These are phyloP conservation scores for Ochropleura plecta DNA, from an alignment of 2,888 invertebrate genomes.

Conservation along the genomic window DNA sequence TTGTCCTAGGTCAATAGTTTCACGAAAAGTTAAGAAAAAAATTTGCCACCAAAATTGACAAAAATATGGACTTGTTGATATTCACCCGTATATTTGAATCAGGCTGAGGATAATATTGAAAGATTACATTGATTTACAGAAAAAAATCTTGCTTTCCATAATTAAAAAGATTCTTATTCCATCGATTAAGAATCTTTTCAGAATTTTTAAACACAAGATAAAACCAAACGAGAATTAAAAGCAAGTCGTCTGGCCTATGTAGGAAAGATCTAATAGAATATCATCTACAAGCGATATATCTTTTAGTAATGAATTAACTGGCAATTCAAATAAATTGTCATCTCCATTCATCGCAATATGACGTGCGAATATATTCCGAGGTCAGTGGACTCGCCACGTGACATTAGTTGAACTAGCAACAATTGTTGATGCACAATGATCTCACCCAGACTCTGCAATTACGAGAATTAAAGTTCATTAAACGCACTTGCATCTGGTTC, in stretches of 20 bases:
- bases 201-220: neutral
- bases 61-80: too few relatives aligned
- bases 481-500: constrained; percentile 1
- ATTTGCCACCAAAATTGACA: too few relatives aligned
- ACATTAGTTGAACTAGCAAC: constrained; percentile 48
- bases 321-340: constrained; percentile 32
- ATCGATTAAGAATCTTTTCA: neutral
- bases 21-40: too few relatives aligned
- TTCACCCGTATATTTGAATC: too few relatives aligned
- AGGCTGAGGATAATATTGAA: too few relatives aligned
- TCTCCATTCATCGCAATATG: constrained; percentile 21
- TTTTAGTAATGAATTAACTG: neutral
- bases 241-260: neutral
- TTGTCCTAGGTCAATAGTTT: too few relatives aligned
- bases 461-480: constrained; percentile 56
- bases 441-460: constrained; percentile 55
- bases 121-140: too few relatives aligned
- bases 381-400: constrained; percentile 39
- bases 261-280: neutral
- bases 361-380: constrained; percentile 47
- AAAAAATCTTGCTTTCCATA: too few relatives aligned
- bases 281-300: neutral
- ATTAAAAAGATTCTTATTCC: too few relatives aligned
- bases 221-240: neutral
- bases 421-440: constrained; percentile 57